These are phyloP conservation scores for Saturnia japonica DNA, from an alignment of 2,888 invertebrate species.

Conservation along the genomic window DNA sequence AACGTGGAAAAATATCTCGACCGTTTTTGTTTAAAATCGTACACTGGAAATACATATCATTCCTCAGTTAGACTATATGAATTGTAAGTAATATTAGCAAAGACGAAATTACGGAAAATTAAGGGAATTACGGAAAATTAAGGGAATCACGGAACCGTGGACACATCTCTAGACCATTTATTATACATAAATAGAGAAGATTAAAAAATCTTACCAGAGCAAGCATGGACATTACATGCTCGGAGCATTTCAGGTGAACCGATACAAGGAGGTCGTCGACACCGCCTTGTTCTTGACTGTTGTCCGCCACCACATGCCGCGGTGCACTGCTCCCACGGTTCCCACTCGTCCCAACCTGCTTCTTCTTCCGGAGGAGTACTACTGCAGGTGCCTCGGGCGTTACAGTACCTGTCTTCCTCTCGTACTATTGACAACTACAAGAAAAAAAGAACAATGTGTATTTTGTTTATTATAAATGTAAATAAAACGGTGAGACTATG, in stretches of 20 bases:
- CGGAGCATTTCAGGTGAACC: constrained; percentile 84
- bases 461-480: neutral
- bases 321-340: constrained; percentile 61
- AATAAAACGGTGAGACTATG: too few species aligned
- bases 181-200: too few species aligned
- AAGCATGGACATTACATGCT: constrained; percentile 88
- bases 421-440: constrained; percentile 85
- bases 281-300: constrained; percentile 84
- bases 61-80: too few species aligned
- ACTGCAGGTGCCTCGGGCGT: constrained; percentile 85
- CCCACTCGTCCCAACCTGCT: constrained; percentile 64
- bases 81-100: too few species aligned
- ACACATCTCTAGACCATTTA: too few species aligned
- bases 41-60: too few species aligned
- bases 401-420: constrained; percentile 91
- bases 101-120: too few species aligned
- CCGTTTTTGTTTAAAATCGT: too few species aligned
- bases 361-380: constrained; percentile 53
- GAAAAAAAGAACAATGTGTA: constrained; percentile 39
- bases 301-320: constrained; percentile 79
- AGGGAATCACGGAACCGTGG: too few species aligned
- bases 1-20: too few species aligned
- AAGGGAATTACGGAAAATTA: too few species aligned
- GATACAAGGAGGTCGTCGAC: constrained; percentile 75
- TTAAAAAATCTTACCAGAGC: constrained; percentile 75